phyloP scores from a whole-genome alignment of 2,797 vertebrate species.

The Buceros bicornis region DNA sequence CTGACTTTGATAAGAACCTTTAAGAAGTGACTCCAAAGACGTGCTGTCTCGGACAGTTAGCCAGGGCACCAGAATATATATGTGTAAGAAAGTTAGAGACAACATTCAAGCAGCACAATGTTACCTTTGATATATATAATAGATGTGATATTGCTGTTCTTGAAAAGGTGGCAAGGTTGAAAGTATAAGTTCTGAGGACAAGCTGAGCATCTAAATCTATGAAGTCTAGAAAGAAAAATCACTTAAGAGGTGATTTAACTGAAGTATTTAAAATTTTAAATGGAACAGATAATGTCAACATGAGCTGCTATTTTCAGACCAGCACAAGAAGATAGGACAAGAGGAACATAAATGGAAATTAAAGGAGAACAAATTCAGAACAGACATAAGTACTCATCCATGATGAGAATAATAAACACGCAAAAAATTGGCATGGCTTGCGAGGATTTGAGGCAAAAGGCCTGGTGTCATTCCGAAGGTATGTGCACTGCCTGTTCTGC shows the following conservation, averaged over 20 bases:
- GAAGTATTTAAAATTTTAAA: constrained; percentile 76
- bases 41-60: neutral
- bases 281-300: constrained; percentile 73
- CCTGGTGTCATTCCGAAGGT: constrained; percentile 2
- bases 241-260: constrained; percentile 73
- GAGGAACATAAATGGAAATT: constrained; percentile 70
- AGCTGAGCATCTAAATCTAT: constrained; percentile 58
- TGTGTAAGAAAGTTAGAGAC: constrained; percentile 13
- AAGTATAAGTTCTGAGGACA: constrained; percentile 62
- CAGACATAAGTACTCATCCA: constrained; percentile 53
- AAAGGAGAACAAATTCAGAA: constrained; percentile 75
- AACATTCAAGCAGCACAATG: constrained; percentile 14
- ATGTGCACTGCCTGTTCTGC: neutral
- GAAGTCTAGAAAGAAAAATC: constrained; percentile 64
- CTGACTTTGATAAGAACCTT: constrained; percentile 56
- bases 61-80: neutral
- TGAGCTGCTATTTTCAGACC: constrained; percentile 66
- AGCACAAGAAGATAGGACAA: constrained; percentile 63
- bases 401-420: constrained; percentile 72
- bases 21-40: constrained; percentile 64
- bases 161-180: constrained; percentile 74
- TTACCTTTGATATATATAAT: constrained; percentile 54
- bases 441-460: constrained; percentile 45
- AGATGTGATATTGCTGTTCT: constrained; percentile 53
- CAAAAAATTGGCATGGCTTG: constrained; percentile 39